Percentiles rank a stretch among this genome's conserved stretches.
These are phyloP conservation scores for Phalacrocorax carbo DNA, from an alignment of 2,113 vertebrate genomes.

Conservation along the genomic window DNA sequence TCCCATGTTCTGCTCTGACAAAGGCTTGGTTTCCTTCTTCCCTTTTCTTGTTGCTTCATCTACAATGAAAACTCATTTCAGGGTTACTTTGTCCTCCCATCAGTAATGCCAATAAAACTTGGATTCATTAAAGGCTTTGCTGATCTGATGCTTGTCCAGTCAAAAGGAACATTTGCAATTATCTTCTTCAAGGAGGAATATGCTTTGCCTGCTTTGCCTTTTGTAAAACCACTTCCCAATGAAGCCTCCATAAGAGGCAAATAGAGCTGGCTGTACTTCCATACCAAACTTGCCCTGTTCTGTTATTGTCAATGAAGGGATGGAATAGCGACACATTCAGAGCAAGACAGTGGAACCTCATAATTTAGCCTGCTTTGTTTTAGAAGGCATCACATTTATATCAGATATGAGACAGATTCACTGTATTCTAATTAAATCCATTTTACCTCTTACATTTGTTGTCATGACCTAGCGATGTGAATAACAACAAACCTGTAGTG, in stretches of 20 bases:
- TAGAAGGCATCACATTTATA: not conserved
- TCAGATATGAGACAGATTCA: not conserved
- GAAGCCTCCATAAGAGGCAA: not conserved
- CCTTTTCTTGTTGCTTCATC: not conserved
- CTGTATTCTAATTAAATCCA: not conserved
- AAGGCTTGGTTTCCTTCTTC: not conserved
- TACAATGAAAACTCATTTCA: not conserved
- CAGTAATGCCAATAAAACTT: not conserved
- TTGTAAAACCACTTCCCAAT: not conserved
- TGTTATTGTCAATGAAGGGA: not conserved
- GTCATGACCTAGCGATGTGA: not conserved
- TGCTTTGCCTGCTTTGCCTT: not conserved
- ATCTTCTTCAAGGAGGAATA: not conserved
- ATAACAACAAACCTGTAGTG: constrained; percentile 80
- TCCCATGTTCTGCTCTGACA: not conserved
- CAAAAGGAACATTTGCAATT: not conserved
- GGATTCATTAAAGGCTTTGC: not conserved
- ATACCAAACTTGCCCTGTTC: not conserved
- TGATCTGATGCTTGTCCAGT: not conserved
- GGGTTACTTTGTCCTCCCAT: not conserved
- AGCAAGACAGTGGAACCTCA: not conserved
- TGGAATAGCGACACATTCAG: not conserved
- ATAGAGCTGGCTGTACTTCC: not conserved
- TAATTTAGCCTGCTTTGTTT: not conserved
- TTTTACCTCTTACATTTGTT: not conserved